These are phyloP conservation scores for Squalus acanthias DNA, from an alignment of 2,797 vertebrate genomes.

Conservation along the genomic window DNA sequence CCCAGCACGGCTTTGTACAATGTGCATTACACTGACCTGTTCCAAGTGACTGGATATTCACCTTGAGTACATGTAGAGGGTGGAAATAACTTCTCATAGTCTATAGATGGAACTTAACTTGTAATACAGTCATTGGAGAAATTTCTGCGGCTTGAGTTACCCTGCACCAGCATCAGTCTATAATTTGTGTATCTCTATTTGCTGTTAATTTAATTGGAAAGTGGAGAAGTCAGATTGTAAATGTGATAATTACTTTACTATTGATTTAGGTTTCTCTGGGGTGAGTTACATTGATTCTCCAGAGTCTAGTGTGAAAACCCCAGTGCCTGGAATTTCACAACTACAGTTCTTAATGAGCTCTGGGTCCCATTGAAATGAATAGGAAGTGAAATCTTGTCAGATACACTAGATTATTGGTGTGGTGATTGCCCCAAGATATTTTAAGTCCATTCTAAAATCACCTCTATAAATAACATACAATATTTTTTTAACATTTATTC, in stretches of 20 bases:
- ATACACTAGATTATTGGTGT: not conserved
- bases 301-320: not conserved
- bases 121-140: not conserved
- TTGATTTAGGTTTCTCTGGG: constrained; percentile 5
- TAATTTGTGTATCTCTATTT: not conserved
- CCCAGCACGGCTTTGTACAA: not conserved
- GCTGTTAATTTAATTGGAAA: not conserved
- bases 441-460: not conserved
- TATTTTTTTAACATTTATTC: not conserved
- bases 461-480: not conserved
- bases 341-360: not conserved
- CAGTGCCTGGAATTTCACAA: not conserved
- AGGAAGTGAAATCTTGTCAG: constrained; percentile 19
- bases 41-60: not conserved
- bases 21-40: not conserved
- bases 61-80: not conserved
- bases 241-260: not conserved
- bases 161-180: not conserved
- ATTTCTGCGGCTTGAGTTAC: not conserved
- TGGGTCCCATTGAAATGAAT: not conserved
- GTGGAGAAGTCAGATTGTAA: not conserved
- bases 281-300: not conserved
- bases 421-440: not conserved
- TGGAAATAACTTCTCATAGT: not conserved
- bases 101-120: not conserved